These are phyloP conservation scores for Hoplias malabaricus DNA, from an alignment of 2,113 vertebrate species.

Conservation along the genomic window DNA sequence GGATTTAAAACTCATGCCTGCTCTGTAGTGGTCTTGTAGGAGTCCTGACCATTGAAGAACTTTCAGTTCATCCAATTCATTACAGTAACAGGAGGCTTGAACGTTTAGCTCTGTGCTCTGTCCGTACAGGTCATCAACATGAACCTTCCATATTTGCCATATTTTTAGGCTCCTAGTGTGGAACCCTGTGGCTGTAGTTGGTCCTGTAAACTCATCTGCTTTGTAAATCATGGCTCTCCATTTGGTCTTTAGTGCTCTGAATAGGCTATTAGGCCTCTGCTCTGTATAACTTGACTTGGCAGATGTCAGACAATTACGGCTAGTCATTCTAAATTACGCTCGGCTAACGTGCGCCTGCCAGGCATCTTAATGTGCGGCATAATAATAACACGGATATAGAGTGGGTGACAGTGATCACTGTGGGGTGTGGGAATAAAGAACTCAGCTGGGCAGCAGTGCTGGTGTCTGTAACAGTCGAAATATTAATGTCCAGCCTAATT, in stretches of 20 bases:
- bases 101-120: not conserved
- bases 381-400: conserved; percentile 8
- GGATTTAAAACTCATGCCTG: no score
- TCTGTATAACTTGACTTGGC: conserved; percentile 1
- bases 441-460: not conserved
- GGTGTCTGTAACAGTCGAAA: not conserved
- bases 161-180: not conserved
- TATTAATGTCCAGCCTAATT: not conserved
- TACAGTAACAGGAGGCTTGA: not conserved
- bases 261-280: not conserved
- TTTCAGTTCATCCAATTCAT: no score
- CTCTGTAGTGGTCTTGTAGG: no score
- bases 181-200: not conserved
- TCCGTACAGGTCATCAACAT: not conserved
- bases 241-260: not conserved
- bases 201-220: not conserved
- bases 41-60: no score
- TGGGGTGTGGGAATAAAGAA: not conserved
- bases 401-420: not conserved
- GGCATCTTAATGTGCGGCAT: conserved; percentile 8
- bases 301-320: conserved; percentile 23
- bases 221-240: not conserved
- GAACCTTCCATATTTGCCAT: not conserved
- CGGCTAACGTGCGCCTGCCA: not conserved
- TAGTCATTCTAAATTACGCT: not conserved